phyloP scores from a whole-genome alignment of 2,888 invertebrate genomes.

The Dusona sp. region DNA sequence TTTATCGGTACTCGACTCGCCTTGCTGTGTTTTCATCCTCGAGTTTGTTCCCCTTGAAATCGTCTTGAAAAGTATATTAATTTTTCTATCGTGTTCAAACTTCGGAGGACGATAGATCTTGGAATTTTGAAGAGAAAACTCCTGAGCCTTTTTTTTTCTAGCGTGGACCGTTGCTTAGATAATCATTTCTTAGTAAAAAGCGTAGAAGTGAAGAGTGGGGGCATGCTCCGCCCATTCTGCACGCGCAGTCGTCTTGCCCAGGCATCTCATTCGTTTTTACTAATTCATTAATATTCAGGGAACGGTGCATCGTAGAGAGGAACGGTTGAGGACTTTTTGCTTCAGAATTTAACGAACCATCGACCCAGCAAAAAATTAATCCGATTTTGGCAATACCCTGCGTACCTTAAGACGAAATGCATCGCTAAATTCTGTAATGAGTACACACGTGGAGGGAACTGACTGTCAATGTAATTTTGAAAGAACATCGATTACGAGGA shows the following conservation, averaged over 20 bases:
- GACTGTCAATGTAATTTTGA: not conserved
- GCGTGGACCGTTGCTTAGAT: not conserved
- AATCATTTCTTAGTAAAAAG: not conserved
- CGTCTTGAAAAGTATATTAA: not conserved
- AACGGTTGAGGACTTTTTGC: not conserved
- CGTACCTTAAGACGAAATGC: not conserved
- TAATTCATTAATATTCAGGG: not conserved
- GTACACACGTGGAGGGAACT: not conserved
- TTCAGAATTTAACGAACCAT: not conserved
- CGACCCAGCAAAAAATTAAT: not conserved
- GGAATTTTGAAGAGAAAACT: not conserved
- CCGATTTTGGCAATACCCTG: not conserved
- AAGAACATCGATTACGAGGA: constrained; percentile 18
- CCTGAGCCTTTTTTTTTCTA: not conserved
- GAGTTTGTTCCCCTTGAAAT: constrained; percentile 14
- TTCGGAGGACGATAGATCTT: not conserved
- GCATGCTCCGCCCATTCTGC: not conserved
- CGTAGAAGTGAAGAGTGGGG: not conserved
- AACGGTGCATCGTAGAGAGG: not conserved
- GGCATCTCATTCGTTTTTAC: not conserved
- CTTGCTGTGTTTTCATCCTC: constrained; percentile 48
- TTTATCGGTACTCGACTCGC: constrained; percentile 21
- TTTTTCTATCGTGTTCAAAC: not conserved
- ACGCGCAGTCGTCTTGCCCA: not conserved
- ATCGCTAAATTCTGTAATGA: not conserved